Base-by-base conservation (phyloP, 2,797 vertebrate genomes). In the Chaenodraco wilsoni region DNA sequence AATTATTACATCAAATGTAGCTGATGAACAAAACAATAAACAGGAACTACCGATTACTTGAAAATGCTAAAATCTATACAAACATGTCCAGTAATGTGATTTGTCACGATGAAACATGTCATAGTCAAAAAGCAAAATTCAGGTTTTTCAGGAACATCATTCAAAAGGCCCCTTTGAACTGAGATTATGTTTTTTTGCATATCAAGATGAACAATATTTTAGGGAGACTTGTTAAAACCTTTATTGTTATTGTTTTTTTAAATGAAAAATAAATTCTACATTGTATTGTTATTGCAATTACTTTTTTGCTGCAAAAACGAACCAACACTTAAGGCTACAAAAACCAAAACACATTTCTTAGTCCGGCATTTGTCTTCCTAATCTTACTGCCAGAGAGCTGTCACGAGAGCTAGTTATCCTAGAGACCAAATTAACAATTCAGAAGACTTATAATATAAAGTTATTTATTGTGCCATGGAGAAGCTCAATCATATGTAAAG, bases 11-110 rank as follows among this genome's bases (percentile, higher is more conserved):
- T 59, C 27, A 52, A 9, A 49, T 68, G 31, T 80, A 59, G 65
- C 33, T 55, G 52, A 69, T 65, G n/a, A 67, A 57, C 31, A 15
- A 44, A 72, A 63, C 2, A 21, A 33, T 62, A 71, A 63, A 46
- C 65, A n/a, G 69, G 67, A 84, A 87, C 88, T 83, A 86, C 87
- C 89, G 84, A 89, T 83, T 52, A 83, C 74, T 81, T 66, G 72
- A 82, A 80, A 63, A 43, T 78, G 61, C 75, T 62, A 44, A 60
- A 31, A 70, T 49, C 61, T 78, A 73, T 51, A 43, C 60, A 49
- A 41, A 66, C 17, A 52, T 44, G 40, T 84, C 67, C 49, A 72
- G 54, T 78, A 81, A 84, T 85, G 81, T 85, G 21, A 56, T 55
- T 63, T 69, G 3, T 52, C 23, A 51, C 51, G 21, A 43, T 59